These are phyloP conservation scores for Sebastes matsubarae DNA, from an alignment of 2,797 vertebrate species.

Conservation along the genomic window DNA sequence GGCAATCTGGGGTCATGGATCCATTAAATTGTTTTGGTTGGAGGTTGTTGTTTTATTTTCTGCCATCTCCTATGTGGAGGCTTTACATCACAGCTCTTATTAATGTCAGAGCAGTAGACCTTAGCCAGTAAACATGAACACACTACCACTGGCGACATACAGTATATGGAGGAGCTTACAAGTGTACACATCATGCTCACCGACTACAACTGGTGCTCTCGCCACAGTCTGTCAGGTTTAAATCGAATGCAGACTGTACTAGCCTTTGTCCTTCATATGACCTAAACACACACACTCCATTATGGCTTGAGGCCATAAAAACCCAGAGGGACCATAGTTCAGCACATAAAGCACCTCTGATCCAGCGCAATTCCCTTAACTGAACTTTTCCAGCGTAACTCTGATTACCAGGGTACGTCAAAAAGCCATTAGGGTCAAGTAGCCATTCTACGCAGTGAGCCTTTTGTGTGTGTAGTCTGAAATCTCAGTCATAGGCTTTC, in stretches of 20 bases:
- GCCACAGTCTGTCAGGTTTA: conserved; percentile 47
- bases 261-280: conserved; percentile 72
- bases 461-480: conserved; percentile 23
- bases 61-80: conserved; percentile 9
- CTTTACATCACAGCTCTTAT: conserved; percentile 50
- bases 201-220: conserved; percentile 34
- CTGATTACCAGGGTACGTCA: conserved; percentile 42
- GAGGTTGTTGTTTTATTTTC: conserved; percentile 18
- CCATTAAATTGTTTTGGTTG: conserved; percentile 51
- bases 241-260: conserved; percentile 61
- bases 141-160: background rate
- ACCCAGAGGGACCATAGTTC: conserved; percentile 45
- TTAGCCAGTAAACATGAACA: conserved; percentile 34
- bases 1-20: conserved; percentile 24
- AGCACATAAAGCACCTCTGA: conserved; percentile 57
- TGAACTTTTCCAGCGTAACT: conserved; percentile 56
- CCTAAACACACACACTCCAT: conserved; percentile 66
- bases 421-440: conserved; percentile 59
- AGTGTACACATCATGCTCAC: conserved; percentile 33
- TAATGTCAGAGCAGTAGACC: conserved; percentile 50
- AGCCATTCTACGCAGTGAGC: conserved; percentile 11
- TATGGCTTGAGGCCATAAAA: conserved; percentile 61
- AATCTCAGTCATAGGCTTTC: conserved; percentile 6
- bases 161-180: conserved; percentile 22
- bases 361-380: conserved; percentile 56